Percentiles rank a stretch among this genome's conserved stretches.
These are phyloP conservation scores for Onychostruthus taczanowskii DNA, from an alignment of 2,113 vertebrate genomes.

Conservation along the genomic window DNA sequence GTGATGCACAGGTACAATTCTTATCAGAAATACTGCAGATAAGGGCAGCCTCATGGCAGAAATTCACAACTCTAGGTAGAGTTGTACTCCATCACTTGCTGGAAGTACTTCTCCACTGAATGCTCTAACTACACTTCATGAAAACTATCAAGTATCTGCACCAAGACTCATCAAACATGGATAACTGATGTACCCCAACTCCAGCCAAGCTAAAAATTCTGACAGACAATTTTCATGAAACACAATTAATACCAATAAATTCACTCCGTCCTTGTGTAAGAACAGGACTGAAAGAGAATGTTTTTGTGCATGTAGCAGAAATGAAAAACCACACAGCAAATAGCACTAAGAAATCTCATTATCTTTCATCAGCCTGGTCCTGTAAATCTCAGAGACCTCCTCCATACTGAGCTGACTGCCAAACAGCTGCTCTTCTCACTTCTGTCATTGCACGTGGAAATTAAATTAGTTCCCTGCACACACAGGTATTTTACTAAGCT, in stretches of 20 bases:
- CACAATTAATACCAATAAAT: neutral
- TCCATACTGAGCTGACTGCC: accelerated
- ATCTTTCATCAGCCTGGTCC: neutral
- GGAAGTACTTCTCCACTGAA: neutral
- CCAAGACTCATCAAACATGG: neutral
- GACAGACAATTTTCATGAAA: neutral
- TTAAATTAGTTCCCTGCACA: neutral
- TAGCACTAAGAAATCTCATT: neutral
- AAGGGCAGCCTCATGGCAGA: neutral
- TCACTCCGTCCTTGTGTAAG: neutral
- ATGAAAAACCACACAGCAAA: neutral
- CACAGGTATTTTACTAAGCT: neutral
- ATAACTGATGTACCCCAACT: neutral
- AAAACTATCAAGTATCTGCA: neutral
- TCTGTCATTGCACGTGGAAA: neutral
- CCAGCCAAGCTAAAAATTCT: neutral
- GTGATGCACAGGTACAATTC: neutral
- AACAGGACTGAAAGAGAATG: neutral
- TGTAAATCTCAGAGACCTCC: neutral
- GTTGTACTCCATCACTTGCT: neutral
- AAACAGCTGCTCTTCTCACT: neutral
- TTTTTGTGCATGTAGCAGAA: neutral
- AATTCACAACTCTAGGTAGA: neutral
- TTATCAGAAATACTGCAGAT: neutral
- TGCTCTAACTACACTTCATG: neutral